Evolutionary conservation across 2,113 vertebrate species (phyloP).

Genomic region (Laterallus jamaicensis): DNA sequence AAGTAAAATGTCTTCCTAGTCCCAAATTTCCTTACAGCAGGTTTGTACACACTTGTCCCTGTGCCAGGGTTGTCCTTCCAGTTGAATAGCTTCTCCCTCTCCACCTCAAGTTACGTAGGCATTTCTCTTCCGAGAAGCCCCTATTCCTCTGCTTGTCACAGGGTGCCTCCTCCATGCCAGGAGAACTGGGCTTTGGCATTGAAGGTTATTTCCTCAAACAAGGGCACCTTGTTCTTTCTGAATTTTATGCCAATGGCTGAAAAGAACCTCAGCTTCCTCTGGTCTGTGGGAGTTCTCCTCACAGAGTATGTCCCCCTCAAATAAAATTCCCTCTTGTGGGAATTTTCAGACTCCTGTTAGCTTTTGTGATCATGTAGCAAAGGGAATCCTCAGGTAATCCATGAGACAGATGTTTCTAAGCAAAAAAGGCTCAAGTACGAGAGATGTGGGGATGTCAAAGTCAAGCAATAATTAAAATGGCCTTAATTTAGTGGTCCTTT

Average conservation of each 20-base stretch:
- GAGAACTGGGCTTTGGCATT: not conserved
- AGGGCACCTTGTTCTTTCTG: not conserved
- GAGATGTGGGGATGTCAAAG: not conserved
- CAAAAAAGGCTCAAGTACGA: not conserved
- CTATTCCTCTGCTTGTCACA: not conserved
- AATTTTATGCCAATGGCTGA: not conserved
- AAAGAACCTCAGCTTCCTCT: not conserved
- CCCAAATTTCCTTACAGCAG: not conserved
- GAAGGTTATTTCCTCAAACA: not conserved
- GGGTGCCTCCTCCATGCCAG: not conserved
- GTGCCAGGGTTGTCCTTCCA: not conserved
- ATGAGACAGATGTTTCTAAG: not conserved
- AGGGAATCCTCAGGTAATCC: not conserved
- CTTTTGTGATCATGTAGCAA: not conserved
- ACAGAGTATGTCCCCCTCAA: not conserved
- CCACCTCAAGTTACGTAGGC: not conserved
- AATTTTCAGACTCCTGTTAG: not conserved
- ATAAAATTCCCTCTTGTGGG: not conserved
- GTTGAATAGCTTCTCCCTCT: not conserved
- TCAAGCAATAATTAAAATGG: not conserved
- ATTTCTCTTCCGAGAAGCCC: not conserved
- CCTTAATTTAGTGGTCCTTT: not conserved
- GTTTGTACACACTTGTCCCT: not conserved
- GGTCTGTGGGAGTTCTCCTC: not conserved
- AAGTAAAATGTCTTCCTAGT: not conserved